phyloP scores from a whole-genome alignment of 2,888 invertebrate genomes.

The Aphodius granarius region DNA sequence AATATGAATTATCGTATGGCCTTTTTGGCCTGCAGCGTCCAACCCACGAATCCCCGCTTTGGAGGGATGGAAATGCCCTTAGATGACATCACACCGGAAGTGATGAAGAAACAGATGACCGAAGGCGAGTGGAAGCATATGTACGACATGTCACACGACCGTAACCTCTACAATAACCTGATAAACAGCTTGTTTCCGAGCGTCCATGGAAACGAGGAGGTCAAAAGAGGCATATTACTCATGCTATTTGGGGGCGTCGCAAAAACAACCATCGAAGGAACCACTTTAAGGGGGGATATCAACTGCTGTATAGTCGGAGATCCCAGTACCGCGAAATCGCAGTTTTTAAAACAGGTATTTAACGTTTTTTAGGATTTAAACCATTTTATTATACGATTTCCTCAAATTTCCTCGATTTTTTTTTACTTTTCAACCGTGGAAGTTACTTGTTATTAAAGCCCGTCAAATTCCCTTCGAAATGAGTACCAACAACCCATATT shows the following conservation, averaged over 20 bases:
- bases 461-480: too few relatives aligned
- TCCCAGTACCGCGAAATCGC: constrained; percentile 98
- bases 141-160: constrained; percentile 96
- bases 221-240: constrained; percentile 85
- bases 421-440: too few relatives aligned
- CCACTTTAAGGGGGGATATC: constrained; percentile 92
- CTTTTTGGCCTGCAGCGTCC: constrained; percentile 92
- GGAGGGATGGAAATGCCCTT: constrained; percentile 82
- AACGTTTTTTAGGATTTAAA: background rate
- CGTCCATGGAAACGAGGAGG: constrained; percentile 95
- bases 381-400: too few relatives aligned
- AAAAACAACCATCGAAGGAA: constrained; percentile 89
- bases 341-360: constrained; percentile 83
- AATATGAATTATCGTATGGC: constrained; percentile 88
- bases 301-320: constrained; percentile 99
- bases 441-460: too few relatives aligned
- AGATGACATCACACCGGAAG: constrained; percentile 88
- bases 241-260: constrained; percentile 98
- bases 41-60: constrained; percentile 83
- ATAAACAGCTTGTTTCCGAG: constrained; percentile 92
- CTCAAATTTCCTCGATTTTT: too few relatives aligned
- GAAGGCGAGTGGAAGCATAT: constrained; percentile 93
- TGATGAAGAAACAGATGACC: constrained; percentile 92
- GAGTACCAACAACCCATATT: too few relatives aligned
- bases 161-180: constrained; percentile 86